These are phyloP conservation scores for Lepidotrigona ventralis DNA, from an alignment of 1,140 invertebrate species.

Conservation along the genomic window DNA sequence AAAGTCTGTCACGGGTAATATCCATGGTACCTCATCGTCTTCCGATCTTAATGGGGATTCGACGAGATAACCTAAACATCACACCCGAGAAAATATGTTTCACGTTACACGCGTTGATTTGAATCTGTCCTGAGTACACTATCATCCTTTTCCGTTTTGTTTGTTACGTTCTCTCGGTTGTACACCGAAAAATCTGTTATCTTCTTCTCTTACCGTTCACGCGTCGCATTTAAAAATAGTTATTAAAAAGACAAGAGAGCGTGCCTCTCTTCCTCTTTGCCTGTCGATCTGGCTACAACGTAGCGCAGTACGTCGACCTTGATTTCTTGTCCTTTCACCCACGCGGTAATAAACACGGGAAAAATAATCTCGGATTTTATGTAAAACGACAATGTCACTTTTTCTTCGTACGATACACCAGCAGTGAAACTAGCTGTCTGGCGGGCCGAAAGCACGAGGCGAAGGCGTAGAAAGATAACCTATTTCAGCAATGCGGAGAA, in stretches of 20 bases:
- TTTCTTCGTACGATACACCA: background rate
- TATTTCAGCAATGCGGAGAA: slow-evolving; percentile 47
- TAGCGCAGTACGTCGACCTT: slow-evolving; percentile 23
- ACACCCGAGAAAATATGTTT: slow-evolving; percentile 20
- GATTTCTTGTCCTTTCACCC: slow-evolving; percentile 31
- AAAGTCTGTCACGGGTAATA: slow-evolving; percentile 22
- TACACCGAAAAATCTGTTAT: slow-evolving; percentile 28
- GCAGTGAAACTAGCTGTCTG: slow-evolving; percentile 7
- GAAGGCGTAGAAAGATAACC: slow-evolving; percentile 44
- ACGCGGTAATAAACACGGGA: slow-evolving; percentile 9
- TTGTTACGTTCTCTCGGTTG: background rate
- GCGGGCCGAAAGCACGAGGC: slow-evolving; percentile 32
- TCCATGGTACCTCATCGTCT: slow-evolving; percentile 39
- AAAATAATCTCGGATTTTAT: background rate
- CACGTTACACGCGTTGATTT: slow-evolving; percentile 26
- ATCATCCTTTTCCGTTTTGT: slow-evolving; percentile 25
- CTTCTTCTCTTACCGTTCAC: background rate
- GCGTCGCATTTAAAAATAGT: slow-evolving; percentile 20
- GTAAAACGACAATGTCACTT: background rate
- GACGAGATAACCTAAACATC: slow-evolving; percentile 42
- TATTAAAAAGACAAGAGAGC: slow-evolving; percentile 27
- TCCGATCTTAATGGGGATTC: slow-evolving; percentile 26
- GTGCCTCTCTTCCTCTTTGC: slow-evolving; percentile 13
- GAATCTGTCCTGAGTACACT: slow-evolving; percentile 31
- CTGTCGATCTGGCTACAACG: slow-evolving; percentile 15